phyloP scores from a whole-genome alignment of 2,888 invertebrate species.

The Acanthosepion pharaonis region DNA sequence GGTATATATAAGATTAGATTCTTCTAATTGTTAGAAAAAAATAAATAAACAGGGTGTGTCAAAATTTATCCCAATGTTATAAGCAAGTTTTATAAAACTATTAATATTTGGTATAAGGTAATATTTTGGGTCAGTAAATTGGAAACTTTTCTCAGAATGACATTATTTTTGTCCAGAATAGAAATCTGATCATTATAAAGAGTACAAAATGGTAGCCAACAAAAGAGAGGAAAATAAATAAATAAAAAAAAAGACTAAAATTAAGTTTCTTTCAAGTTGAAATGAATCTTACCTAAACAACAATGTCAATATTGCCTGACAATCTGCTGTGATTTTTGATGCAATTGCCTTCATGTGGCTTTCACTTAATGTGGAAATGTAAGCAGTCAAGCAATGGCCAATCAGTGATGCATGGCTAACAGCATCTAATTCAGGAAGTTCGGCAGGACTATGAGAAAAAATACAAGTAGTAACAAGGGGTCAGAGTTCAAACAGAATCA shows the following conservation, averaged over 20 bases:
- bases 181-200: too few species aligned
- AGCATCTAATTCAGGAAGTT: constrained; percentile 65
- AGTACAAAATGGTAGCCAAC: too few species aligned
- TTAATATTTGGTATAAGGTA: too few species aligned
- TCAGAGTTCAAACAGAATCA: too few species aligned
- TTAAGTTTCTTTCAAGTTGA: neutral
- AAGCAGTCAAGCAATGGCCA: constrained; percentile 90
- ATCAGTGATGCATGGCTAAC: constrained; percentile 79
- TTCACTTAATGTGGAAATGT: constrained; percentile 87
- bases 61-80: too few species aligned
- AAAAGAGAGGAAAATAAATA: neutral
- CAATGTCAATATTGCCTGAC: constrained; percentile 89
- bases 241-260: neutral
- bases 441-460: constrained; percentile 49
- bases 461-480: neutral
- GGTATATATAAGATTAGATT: too few species aligned
- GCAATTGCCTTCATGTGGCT: constrained; percentile 86
- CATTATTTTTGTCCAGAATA: too few species aligned
- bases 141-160: too few species aligned
- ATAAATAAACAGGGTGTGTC: too few species aligned
- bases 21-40: too few species aligned
- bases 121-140: too few species aligned
- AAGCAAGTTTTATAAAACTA: too few species aligned
- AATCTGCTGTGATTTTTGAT: constrained; percentile 87
- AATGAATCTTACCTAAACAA: constrained; percentile 82